Conservation (phyloP, 92 coral and sea anemone species). For the Phymanthus crucifer region DNA sequence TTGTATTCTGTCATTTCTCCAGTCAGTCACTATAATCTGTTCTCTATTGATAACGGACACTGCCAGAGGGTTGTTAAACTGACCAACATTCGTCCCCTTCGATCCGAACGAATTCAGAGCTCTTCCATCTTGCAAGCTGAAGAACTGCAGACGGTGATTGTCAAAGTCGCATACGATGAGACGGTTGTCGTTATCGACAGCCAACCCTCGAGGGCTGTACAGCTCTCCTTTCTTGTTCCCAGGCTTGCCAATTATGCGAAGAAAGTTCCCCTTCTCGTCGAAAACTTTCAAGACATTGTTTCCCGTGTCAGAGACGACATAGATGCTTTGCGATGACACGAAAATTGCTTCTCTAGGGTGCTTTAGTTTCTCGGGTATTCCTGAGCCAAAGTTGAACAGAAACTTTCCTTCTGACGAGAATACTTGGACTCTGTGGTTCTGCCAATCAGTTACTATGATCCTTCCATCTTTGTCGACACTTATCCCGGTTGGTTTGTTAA, state of each 20-base stretch:
- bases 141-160: constrained; percentile 86
- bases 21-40: constrained; percentile 76
- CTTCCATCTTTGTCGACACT: constrained; percentile 69
- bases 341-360: constrained; percentile 84
- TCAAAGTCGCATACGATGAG: constrained; percentile 85
- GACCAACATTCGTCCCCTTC: constrained; percentile 72
- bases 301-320: constrained; percentile 86
- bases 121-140: constrained; percentile 64
- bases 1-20: constrained; percentile 89
- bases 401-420: constrained; percentile 68
- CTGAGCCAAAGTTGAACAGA: constrained; percentile 72
- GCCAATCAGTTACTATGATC: constrained; percentile 81
- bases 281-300: constrained; percentile 75
- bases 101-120: constrained; percentile 76
- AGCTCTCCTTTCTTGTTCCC: constrained; percentile 79
- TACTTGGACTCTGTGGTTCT: constrained; percentile 83
- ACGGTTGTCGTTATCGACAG: constrained; percentile 60
- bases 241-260: constrained; percentile 68
- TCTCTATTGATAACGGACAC: constrained; percentile 64
- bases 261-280: constrained; percentile 74
- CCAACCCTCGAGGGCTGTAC: constrained; percentile 80
- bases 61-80: constrained; percentile 75
- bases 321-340: constrained; percentile 50
- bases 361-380: constrained; percentile 56
- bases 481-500: constrained; percentile 74